Evolutionary conservation across 2,113 vertebrate genomes (phyloP), one percentile per base, ranked within the genome.

Genomic region (Delphinus delphis): DNA sequence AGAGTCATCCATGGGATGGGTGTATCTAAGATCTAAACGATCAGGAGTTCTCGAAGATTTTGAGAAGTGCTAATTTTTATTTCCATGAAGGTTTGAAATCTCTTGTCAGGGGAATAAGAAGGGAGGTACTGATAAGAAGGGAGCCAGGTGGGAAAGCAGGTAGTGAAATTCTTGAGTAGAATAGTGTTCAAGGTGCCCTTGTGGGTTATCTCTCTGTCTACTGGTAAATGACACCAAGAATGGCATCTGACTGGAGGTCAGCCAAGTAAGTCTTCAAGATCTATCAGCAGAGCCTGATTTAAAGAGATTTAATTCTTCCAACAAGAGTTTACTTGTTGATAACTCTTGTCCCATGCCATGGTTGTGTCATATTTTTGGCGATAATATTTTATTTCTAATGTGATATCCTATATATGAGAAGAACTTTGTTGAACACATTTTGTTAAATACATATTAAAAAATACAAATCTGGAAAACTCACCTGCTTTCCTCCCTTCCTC

Each of bases 391-490:
- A 68, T 83, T 74, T 95, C 25, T 79, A 62, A 20, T 26, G 20
- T 33, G 15, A 77, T 76, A 71, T 50, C 1, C 23, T 82, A 25
- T 50, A 12, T 50, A 14, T 65, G 25, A 79, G 28, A 80, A 91
- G 53, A 80, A 44, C 6, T 80, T 74, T 60, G 23, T 73, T 86
- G 58, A 86, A 73, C 14, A 68, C 2, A 79, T 82, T 94, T 97
- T 87, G 47, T 87, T 90, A 97, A 87, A 82, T 94, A 71, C 17
- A 76, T 63, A 55, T 86, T 53, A 7, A 8, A 93, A 88, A 55
- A 65, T 33, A 33, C 9, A 8, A 63, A 84, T 76, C 36, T 88
- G 17, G 50, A 91, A 85, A 82, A 12, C 4, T 44, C 31, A 65
- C 20, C 25, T 76, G 58, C 60, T 38, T 53, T 13, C 5, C 15